Evolutionary conservation across 2,797 vertebrate species (phyloP).

Genomic region (Phataginus tetradactyla): DNA sequence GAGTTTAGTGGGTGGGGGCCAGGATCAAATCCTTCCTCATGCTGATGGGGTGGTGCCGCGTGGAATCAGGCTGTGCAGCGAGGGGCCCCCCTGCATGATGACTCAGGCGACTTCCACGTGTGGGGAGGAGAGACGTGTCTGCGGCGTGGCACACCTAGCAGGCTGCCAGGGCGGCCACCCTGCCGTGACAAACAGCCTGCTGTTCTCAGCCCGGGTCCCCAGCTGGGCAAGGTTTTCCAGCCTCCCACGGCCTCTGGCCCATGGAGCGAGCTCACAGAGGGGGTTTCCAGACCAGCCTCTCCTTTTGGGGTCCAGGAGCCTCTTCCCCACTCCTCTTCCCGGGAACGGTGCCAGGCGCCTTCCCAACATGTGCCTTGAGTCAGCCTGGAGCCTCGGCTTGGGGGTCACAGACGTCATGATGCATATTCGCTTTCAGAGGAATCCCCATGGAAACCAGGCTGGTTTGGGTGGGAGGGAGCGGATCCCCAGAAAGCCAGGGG

Average conservation of each 20-base stretch:
- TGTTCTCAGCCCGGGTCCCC: background rate
- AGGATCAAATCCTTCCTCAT: background rate
- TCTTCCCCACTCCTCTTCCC: background rate
- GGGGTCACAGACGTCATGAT: conserved; percentile 68
- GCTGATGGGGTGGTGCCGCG: accelerated
- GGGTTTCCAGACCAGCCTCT: background rate
- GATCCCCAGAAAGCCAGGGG: conserved; percentile 57
- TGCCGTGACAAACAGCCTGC: background rate
- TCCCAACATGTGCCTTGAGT: conserved; percentile 65
- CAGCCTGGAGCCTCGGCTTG: conserved; percentile 62
- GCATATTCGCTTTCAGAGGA: conserved; percentile 70
- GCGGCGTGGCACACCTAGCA: background rate
- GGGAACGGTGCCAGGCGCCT: conserved; percentile 35
- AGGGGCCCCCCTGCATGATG: background rate
- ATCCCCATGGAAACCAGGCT: conserved; percentile 82
- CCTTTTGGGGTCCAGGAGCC: conserved; percentile 62
- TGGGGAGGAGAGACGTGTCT: accelerated
- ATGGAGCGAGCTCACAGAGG: background rate
- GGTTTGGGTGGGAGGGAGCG: conserved; percentile 69
- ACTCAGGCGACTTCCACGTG: background rate
- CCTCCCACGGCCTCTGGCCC: background rate
- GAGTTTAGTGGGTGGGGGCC: too few species aligned
- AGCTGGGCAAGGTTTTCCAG: background rate
- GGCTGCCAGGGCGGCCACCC: accelerated
- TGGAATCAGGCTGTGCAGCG: background rate